Conservation (phyloP, 2,888 invertebrate species). For the Ennomos quercinarius region DNA sequence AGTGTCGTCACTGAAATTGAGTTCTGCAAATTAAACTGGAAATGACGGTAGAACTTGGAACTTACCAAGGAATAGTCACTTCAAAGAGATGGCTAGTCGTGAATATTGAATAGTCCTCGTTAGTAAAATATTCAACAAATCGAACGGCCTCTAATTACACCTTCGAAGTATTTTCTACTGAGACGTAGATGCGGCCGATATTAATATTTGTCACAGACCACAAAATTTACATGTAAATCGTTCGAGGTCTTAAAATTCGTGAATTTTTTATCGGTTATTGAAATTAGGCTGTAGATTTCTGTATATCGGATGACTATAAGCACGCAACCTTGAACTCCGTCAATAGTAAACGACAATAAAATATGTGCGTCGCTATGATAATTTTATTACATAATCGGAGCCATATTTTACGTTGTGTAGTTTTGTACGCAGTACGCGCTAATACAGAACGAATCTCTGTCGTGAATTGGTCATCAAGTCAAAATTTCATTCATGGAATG, state of each 20-base stretch:
- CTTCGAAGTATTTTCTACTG: constrained; percentile 33
- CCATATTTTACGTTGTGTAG: no score
- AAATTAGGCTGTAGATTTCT: constrained; percentile 19
- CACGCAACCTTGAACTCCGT: no score
- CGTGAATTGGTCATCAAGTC: no score
- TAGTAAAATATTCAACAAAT: constrained; percentile 74
- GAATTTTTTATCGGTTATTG: constrained; percentile 32
- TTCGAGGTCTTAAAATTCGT: constrained; percentile 27
- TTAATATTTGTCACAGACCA: constrained; percentile 45
- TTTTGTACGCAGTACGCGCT: no score
- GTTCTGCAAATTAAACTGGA: constrained; percentile 68
- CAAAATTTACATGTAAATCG: constrained; percentile 41
- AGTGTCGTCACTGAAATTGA: constrained; percentile 53
- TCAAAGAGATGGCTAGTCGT: constrained; percentile 63
- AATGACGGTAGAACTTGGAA: constrained; percentile 50
- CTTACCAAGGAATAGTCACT: constrained; percentile 62
- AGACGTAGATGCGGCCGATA: constrained; percentile 55
- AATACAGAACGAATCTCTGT: no score
- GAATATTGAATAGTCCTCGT: constrained; percentile 75
- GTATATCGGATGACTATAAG: no score
- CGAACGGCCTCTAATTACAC: constrained; percentile 65
- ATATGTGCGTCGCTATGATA: no score
- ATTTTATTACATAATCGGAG: no score
- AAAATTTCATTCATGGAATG: no score
- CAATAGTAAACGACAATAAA: no score